Percentiles rank a stretch among this genome's conserved stretches.
These are phyloP conservation scores for Camponotus floridanus DNA, from an alignment of 1,140 invertebrate species.

Conservation along the genomic window DNA sequence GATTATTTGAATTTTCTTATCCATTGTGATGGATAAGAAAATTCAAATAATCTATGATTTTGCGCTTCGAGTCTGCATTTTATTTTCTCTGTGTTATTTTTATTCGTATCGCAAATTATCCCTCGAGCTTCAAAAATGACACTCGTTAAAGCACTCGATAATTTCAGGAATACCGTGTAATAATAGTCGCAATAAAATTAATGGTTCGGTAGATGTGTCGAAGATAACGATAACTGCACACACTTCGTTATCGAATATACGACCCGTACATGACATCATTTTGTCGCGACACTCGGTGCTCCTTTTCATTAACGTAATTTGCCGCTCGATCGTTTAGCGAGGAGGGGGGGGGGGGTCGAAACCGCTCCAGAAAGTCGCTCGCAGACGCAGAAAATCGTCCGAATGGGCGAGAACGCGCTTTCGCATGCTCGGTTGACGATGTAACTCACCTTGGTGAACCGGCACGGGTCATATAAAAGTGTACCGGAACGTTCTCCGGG, in stretches of 20 bases:
- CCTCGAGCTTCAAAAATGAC: neutral
- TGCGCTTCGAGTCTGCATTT: neutral
- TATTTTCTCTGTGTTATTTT: neutral
- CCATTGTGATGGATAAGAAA: constrained; percentile 13
- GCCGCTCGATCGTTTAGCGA: constrained; percentile 36
- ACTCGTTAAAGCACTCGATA: neutral
- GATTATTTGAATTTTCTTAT: too few relatives aligned
- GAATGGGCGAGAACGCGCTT: constrained; percentile 35
- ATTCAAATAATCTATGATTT: neutral
- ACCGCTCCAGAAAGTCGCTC: constrained; percentile 37
- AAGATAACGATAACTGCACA: constrained; percentile 3
- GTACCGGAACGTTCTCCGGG: constrained; percentile 61
- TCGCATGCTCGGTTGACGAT: constrained; percentile 49
- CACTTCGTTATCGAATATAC: constrained; percentile 31
- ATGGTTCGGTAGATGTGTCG: neutral
- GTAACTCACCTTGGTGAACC: constrained; percentile 45
- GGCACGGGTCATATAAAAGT: constrained; percentile 32
- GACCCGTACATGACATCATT: neutral
- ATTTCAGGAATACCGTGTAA: neutral
- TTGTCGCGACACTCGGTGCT: neutral
- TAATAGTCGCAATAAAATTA: neutral
- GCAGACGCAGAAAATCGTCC: constrained; percentile 51
- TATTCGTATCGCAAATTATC: neutral
- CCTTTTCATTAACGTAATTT: constrained; percentile 58
- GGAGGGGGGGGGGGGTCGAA: neutral